Evolutionary conservation across 2,888 invertebrate species (phyloP).

Genomic region (Smittia sp.): DNA sequence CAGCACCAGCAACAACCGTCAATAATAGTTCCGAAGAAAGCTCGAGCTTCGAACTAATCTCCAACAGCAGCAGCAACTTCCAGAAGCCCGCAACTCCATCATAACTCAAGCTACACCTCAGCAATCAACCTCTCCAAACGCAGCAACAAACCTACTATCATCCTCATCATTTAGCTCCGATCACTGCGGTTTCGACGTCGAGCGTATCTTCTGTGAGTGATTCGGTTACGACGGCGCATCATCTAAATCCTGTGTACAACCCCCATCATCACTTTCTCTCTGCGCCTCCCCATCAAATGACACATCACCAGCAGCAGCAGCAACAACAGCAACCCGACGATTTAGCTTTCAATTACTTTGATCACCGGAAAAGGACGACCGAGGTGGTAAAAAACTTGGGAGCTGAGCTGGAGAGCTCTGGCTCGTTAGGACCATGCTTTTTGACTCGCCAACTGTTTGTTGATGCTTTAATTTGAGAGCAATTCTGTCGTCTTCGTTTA

Average conservation of each 20-base stretch:
- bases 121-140: constrained; percentile 18
- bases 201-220: constrained; percentile 2
- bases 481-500: neutral
- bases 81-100: constrained; percentile 55
- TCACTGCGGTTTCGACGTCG: constrained; percentile 12
- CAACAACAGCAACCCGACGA: constrained; percentile 60
- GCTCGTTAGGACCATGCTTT: too few relatives aligned
- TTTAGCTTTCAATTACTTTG: constrained; percentile 61
- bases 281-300: constrained; percentile 31
- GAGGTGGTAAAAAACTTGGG: constrained; percentile 53
- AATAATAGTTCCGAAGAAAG: constrained; percentile 42
- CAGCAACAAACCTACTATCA: constrained; percentile 40
- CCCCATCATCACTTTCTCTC: constrained; percentile 36
- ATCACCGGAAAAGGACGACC: constrained; percentile 60
- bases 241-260: constrained; percentile 37
- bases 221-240: constrained; percentile 6
- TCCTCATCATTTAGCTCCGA: constrained; percentile 14
- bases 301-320: constrained; percentile 31
- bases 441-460: neutral
- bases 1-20: constrained; percentile 46
- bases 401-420: too few relatives aligned
- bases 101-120: neutral
- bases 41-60: constrained; percentile 21
- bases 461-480: constrained; percentile 3
- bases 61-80: constrained; percentile 49